Evolutionary conservation across 2,888 invertebrate species (phyloP), one percentile per base, ranked within the genome.

Genomic region (Odontomyia ornata): DNA sequence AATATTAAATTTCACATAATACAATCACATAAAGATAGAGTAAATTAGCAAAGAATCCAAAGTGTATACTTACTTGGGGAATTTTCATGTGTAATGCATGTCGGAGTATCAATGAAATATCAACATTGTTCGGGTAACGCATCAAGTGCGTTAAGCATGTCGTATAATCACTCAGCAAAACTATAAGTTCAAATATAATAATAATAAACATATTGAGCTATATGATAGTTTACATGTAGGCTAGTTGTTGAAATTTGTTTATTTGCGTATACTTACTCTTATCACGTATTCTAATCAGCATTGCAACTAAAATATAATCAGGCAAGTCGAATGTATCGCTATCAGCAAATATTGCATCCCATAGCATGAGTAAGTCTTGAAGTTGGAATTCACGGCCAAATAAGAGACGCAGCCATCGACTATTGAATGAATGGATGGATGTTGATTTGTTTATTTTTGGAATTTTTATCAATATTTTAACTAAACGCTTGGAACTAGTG

Each of bases 361-460:
- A 95, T 5, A 95, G 85, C 72, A 91, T 89, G 0, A 95, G 88
- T 67, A 95, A 86, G 82, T 95, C 95, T 72, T 91, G 88, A 77
- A 95, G 89, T 1, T 93, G 90, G 86, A 95, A 95, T 86, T 95
- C 95, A 1, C 95, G 89, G 0, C 95, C 95, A 86, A 95, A 96
- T 18, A 95, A 86, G 76, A 96, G 86, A 4, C 95, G 89, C 36
- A 95, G 87, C 95, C 95, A 95, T 0, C 95, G 93, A 79, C 95
- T 95, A 0, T 83, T 84, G 57, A 57, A 11, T 21, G 13, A 25
- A 3, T 15, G 28, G 15, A 18, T 23, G 21, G 56, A 18, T 36
- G 36, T 36, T 36, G 36, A 36, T 9, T 36, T 36, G 5, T 36
- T 36, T 36, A 36, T 9, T 36, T 5, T 36, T 9, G 3, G 36